Base-by-base conservation (phyloP, 1,140 invertebrate genomes). In the Lutraria rhynchaena region DNA sequence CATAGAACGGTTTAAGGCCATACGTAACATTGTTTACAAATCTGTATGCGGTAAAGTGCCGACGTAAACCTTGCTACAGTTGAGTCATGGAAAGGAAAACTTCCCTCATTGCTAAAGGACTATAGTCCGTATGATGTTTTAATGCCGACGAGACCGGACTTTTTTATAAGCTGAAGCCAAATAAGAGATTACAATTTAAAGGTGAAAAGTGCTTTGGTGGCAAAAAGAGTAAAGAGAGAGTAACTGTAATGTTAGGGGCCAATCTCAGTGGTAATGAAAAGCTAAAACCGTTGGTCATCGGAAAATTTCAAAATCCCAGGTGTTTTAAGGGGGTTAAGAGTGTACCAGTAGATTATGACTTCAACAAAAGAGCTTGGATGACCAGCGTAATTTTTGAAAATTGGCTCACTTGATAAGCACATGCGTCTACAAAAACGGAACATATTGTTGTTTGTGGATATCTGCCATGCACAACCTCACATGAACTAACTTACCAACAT, bases 311-410 rank as follows among this genome's bases (percentile, higher is more conserved):
- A 27, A 27, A 4, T 17, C 55, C 55, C 27, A 58, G 55, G 33
- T 58, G 55, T 58, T 58, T 58, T 17, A 29, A 29, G 4, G 33
- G 24, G 24, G 33, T 58, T 58, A 24, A 53, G 4, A 53, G 17
- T n/a, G 4, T 78, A 2, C 75, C 53, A 27, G 49, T 80, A 11
- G 11, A 58, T 29, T 80, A 80, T 24, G 24, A 35, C 9, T 15
- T 1, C 44, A 91, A 82, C 82, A 89, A 89, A 60, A 93, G 90
- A 86, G 91, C 93, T 13, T 93, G 93, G 93, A 94, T 93, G 92
- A 93, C 91, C 24, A 63, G 75, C 17, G 80, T 83, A 31, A 63
- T 89, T 41, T 92, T 89, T 73, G 84, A 83, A 63, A 77, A 83
- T 22, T 88, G 57, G 84, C 81, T 91, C 27, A 33, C 63, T 77